Evolutionary conservation across 2,113 vertebrate species (phyloP), one percentile per base, ranked within the genome.

Genomic region (Lagenorhynchus albirostris): DNA sequence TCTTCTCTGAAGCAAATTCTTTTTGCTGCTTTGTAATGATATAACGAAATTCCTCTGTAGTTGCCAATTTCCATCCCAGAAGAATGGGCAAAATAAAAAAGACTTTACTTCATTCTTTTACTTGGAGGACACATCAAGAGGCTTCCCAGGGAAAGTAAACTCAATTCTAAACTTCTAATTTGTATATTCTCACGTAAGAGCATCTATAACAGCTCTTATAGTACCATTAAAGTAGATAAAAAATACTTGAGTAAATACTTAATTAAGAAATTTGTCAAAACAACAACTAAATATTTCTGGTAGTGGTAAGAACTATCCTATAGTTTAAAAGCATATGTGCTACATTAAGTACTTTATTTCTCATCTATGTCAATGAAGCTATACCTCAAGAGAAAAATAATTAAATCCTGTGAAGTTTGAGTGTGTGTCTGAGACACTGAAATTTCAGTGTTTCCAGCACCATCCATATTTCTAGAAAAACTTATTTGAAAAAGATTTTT

Each of bases 141-240:
- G 25, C 18, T 89, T 93, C 62, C 4, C 41, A 58, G 29, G 9
- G 44, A 89, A 38, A 85, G 6, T 77, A 67, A 91, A 96, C 88
- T 94, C 47, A 95, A 91, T 93, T 88, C 9, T 67, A 36, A 95
- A 71, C 21, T 76, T 94, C 11, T 26, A 84, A 36, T 90, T 68
- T 44, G 29, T 65, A 71, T 60, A 31, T 15, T 68, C 14, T 74
- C 33, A 80, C 26, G 0, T 62, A 85, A 73, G 25, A 83, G 44
- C 44, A 63, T 62, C 73, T 68, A 18, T 41, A 86, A 82, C 18
- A 87, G 81, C 2, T 47, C 8, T 68, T 55, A 31, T 2, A 15
- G 25, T 55, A 9, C 10, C 12, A 80, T 71, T 62, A 65, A 95
- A 74, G n/a, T 67, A 89, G 25, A 55, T 63, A 68, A 73, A 89